Percentiles rank a stretch among this genome's conserved stretches.
Evolutionary conservation across 2,888 invertebrate species (phyloP).

Genomic region (Dolichomitus sp.): DNA sequence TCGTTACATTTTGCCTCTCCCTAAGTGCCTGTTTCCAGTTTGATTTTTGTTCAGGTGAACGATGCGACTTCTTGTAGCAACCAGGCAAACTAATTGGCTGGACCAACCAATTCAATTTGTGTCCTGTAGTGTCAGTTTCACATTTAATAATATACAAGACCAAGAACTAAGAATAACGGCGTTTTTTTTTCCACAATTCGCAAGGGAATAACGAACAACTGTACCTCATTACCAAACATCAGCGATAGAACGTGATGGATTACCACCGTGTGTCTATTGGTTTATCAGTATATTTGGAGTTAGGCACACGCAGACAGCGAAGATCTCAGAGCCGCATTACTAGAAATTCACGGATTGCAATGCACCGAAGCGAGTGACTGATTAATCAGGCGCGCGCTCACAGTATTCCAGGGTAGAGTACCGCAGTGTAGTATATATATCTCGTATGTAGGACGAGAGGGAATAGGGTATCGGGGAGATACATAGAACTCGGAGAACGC

Average conservation of each 20-base stretch:
- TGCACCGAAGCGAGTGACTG: slow-evolving; percentile 68
- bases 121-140: too few relatives aligned
- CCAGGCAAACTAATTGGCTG: too few relatives aligned
- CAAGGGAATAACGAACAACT: background rate
- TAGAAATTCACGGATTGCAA: slow-evolving; percentile 65
- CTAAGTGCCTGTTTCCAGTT: too few relatives aligned
- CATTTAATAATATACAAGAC: too few relatives aligned
- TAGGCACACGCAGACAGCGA: slow-evolving; percentile 19
- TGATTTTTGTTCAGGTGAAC: too few relatives aligned
- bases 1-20: too few relatives aligned
- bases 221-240: slow-evolving; percentile 10
- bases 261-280: slow-evolving; percentile 2
- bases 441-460: slow-evolving; percentile 44
- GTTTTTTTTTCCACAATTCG: background rate
- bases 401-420: slow-evolving; percentile 27
- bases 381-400: slow-evolving; percentile 63
- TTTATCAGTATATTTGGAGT: slow-evolving; percentile 47
- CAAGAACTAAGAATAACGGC: too few relatives aligned
- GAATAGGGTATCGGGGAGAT: slow-evolving; percentile 38
- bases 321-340: slow-evolving; percentile 53
- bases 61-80: too few relatives aligned
- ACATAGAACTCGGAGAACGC: slow-evolving; percentile 35
- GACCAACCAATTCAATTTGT: too few relatives aligned
- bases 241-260: slow-evolving; percentile 38
- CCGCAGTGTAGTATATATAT: slow-evolving; percentile 31